These are phyloP conservation scores for Cardiocondyla obscurior DNA, from an alignment of 1,140 invertebrate genomes.

Conservation along the genomic window DNA sequence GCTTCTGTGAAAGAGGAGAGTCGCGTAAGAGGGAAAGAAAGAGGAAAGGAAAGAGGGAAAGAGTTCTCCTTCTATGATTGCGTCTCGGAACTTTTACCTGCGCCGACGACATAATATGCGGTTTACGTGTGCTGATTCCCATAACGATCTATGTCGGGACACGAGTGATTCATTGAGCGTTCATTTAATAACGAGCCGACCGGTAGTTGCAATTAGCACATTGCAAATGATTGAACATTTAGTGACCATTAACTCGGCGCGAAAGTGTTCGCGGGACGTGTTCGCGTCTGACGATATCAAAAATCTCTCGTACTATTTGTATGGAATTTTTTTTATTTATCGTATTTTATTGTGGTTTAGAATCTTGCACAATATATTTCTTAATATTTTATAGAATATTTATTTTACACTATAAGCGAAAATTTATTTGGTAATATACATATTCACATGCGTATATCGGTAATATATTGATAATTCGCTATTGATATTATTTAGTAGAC, in stretches of 20 bases:
- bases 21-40: background rate
- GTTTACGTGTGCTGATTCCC: conserved; percentile 45
- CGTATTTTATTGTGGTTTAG: background rate
- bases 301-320: background rate
- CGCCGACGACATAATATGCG: conserved; percentile 28
- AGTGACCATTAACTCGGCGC: conserved; percentile 6
- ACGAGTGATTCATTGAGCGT: conserved; percentile 22
- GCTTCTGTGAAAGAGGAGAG: conserved; percentile 19
- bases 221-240: conserved; percentile 4
- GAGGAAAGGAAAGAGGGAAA: background rate
- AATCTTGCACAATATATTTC: background rate
- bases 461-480: no score
- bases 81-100: conserved; percentile 36
- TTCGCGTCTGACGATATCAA: conserved; percentile 4
- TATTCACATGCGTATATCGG: no score
- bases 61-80: background rate
- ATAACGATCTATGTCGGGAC: conserved; percentile 43
- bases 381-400: background rate
- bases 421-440: background rate
- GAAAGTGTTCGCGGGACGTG: conserved; percentile 1
- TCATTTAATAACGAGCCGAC: conserved; percentile 21
- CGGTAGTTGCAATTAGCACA: conserved; percentile 32
- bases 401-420: background rate
- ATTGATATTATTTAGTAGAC: background rate
- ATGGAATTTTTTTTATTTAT: background rate